Evolutionary conservation across 2,113 vertebrate genomes (phyloP).

Genomic region (Baryphthengus martii): DNA sequence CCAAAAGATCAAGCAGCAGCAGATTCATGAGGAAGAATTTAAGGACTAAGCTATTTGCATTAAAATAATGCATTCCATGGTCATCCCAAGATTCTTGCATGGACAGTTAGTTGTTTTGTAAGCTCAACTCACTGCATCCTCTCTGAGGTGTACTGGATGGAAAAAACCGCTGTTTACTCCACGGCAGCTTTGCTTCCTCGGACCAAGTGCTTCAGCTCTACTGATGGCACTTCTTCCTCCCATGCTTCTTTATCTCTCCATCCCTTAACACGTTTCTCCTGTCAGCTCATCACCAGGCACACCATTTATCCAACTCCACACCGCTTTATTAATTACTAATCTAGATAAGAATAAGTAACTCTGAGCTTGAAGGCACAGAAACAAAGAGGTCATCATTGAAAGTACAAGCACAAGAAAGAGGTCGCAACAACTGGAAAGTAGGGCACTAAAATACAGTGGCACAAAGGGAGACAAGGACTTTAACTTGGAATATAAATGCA

Average conservation of each 20-base stretch:
- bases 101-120: not conserved
- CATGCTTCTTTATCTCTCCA: not conserved
- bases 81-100: not conserved
- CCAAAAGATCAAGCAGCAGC: not conserved
- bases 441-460: not conserved
- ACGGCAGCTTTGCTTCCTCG: not conserved
- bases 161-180: not conserved
- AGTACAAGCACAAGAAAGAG: not conserved
- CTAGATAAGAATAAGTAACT: not conserved
- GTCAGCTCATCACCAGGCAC: not conserved
- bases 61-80: not conserved
- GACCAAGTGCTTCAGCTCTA: not conserved
- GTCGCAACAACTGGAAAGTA: not conserved
- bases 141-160: not conserved
- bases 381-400: not conserved
- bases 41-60: not conserved
- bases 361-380: not conserved
- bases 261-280: not conserved
- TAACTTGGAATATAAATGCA: not conserved
- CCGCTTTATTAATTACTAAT: not conserved
- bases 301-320: not conserved
- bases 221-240: not conserved
- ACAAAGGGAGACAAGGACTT: not conserved
- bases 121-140: not conserved
- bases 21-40: not conserved